phyloP scores from a whole-genome alignment of 2,113 vertebrate genomes.

The Cheilinus undulatus region DNA sequence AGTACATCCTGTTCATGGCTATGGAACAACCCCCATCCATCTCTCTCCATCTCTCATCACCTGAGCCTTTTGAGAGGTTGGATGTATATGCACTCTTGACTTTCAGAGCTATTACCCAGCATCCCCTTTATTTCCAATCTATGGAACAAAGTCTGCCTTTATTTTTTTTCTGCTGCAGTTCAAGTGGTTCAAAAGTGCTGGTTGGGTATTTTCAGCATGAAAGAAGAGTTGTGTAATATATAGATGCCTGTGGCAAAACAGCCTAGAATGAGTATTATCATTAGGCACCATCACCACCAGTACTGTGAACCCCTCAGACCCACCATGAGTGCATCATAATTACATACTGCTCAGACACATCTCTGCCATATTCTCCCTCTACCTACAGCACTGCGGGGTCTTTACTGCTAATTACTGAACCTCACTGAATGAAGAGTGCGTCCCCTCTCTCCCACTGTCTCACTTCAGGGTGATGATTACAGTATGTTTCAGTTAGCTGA shows the following conservation, averaged over 20 bases:
- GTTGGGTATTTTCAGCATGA: conserved; percentile 53
- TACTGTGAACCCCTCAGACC: conserved; percentile 60
- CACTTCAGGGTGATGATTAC: conserved; percentile 54
- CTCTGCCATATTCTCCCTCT: conserved; percentile 56
- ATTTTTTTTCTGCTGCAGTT: conserved; percentile 34
- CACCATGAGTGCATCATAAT: conserved; percentile 77
- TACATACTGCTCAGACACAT: conserved; percentile 66
- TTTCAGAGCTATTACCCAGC: conserved; percentile 17
- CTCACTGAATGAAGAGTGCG: conserved; percentile 53
- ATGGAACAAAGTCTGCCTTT: conserved; percentile 7
- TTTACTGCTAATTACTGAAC: conserved; percentile 75
- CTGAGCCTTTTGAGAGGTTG: conserved; percentile 21
- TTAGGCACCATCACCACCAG: conserved; percentile 67
- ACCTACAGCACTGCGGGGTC: conserved; percentile 67
- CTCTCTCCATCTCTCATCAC: conserved; percentile 30
- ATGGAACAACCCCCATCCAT: conserved; percentile 30
- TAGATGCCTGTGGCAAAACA: conserved; percentile 60
- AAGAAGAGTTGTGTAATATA: conserved; percentile 56
- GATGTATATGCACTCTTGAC: conserved; percentile 39
- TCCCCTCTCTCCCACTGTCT: conserved; percentile 32
- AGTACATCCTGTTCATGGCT: conserved; percentile 44
- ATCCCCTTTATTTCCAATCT: conserved; percentile 11
- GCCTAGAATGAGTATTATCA: conserved; percentile 74
- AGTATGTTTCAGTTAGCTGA: conserved; percentile 45
- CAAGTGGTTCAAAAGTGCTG: conserved; percentile 52